Base-by-base conservation (phyloP, 2,888 invertebrate genomes). In the Luperina nickerlii region DNA sequence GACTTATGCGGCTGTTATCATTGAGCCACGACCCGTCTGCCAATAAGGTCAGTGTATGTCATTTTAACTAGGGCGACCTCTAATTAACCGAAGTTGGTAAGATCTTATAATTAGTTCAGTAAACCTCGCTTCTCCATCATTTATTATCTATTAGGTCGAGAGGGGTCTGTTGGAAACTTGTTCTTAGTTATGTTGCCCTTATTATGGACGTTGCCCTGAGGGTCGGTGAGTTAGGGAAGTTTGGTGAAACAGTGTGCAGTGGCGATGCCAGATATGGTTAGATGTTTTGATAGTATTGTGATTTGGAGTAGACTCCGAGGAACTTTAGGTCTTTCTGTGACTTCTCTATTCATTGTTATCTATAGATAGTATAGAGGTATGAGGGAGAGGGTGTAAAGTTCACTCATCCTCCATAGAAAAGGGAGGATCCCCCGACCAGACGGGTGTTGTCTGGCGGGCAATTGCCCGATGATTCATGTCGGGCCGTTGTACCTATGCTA, bases 161-260 rank as follows among this genome's bases (percentile, higher is more conserved):
- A 38, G 67, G 42, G 42, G 38, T 74, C 57, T 60, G 66, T 69
- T 70, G 0, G 32, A 45, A 71, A 74, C 71, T 83, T 82, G 67
- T 57, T 24, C 1, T 9, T 68, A 72, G 32, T 66, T 65, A 0
- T 38, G 51, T 85, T 69, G 15, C 27, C 63, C 27, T 72, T 57
- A 45, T 54, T 54, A 66, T 42, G 13, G 2, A 42, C 24, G 20
- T 32, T 32, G 6, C 54, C 73, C 13, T 27, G 0, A 60, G 48
- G 74, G 85, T 66, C 8, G 15, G 7, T n/a, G 27, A 54, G 24
- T 73, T 82, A 15, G 15, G 13, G 24, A 48, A 85, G 65, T 85
- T 85, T 20, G 5, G 18, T 1, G 18, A 76, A 66, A 32, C 60
- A 32, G 32, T 38, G 6, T 38, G 38, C 38, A 54, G 7, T 60